Evolutionary conservation across 1,140 invertebrate species (phyloP).

Genomic region (Acarapis woodi): DNA sequence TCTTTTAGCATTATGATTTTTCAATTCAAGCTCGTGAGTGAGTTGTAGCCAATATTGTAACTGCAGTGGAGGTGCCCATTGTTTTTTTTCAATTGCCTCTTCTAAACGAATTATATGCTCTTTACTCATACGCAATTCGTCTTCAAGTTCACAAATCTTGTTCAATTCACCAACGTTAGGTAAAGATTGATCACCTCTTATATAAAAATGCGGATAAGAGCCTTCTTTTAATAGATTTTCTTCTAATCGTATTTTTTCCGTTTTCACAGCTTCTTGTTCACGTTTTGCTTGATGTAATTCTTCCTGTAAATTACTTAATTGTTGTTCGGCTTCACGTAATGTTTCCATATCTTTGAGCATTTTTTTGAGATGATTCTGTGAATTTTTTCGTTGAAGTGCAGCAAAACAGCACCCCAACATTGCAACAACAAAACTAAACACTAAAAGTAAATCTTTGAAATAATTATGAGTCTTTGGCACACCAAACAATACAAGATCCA

Average conservation of each 20-base stretch:
- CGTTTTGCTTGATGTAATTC: conserved; percentile 25
- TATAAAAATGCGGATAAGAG: background rate
- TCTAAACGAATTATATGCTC: conserved; percentile 51
- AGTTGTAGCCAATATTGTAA: conserved; percentile 74
- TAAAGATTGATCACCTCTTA: background rate
- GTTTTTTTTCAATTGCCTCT: conserved; percentile 54
- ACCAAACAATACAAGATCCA: conserved; percentile 87
- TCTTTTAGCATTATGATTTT: conserved; percentile 56
- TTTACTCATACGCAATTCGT: conserved; percentile 6
- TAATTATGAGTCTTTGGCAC: conserved; percentile 71
- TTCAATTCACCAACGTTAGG: background rate
- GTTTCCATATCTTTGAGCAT: conserved; percentile 82
- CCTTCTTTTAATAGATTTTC: conserved; percentile 34
- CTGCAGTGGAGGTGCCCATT: conserved; percentile 53
- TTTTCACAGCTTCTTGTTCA: conserved; percentile 39
- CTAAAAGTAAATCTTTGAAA: conserved; percentile 59
- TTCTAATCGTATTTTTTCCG: conserved; percentile 50
- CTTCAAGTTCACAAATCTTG: conserved; percentile 10
- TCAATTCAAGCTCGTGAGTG: conserved; percentile 73
- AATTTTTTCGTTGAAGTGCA: conserved; percentile 55
- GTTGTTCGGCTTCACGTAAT: conserved; percentile 56
- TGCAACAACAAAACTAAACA: conserved; percentile 45
- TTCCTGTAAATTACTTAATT: conserved; percentile 43
- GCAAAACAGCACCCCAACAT: conserved; percentile 67
- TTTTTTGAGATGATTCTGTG: conserved; percentile 44